Conservation (phyloP, 2,888 invertebrate species). For the Colletes collaris region DNA sequence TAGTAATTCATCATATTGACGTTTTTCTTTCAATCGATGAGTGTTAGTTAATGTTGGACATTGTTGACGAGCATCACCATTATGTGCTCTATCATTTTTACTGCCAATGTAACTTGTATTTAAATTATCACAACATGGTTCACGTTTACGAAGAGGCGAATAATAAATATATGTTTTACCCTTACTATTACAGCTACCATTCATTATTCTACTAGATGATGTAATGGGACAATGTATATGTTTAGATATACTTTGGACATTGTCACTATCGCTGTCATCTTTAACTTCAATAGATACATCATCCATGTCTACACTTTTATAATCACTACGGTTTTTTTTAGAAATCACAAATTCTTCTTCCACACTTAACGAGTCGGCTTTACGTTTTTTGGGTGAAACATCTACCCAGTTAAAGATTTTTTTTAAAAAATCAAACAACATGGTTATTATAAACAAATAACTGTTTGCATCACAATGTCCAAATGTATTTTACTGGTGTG, state of each 20-base stretch:
- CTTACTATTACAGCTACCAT: constrained; percentile 52
- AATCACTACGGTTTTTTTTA: constrained; percentile 68
- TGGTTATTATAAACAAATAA: constrained; percentile 32
- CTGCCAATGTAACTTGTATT: constrained; percentile 29
- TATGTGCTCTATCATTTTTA: constrained; percentile 18
- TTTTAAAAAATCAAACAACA: constrained; percentile 73
- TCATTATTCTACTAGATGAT: constrained; percentile 52
- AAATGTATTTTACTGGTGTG: constrained; percentile 26
- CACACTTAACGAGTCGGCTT: constrained; percentile 54
- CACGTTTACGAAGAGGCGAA: constrained; percentile 22
- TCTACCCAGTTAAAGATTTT: constrained; percentile 74
- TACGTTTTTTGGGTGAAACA: constrained; percentile 72
- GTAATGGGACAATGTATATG: constrained; percentile 47
- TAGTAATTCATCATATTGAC: constrained; percentile 74
- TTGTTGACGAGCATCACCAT: constrained; percentile 20
- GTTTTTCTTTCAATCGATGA: constrained; percentile 70
- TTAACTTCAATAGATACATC: constrained; percentile 55
- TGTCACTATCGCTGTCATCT: constrained; percentile 65
- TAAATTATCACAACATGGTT: constrained; percentile 23
- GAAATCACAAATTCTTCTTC: constrained; percentile 59
- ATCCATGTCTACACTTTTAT: constrained; percentile 25
- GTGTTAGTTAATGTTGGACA: constrained; percentile 68
- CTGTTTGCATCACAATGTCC: constrained; percentile 23
- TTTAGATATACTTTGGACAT: constrained; percentile 61
- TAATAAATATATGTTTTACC: constrained; percentile 39